A percentile compares a stretch with the other conserved stretches of the same genome.
Conservation (phyloP, 2,797 vertebrate species). For the Phrynocephalus vlangalii region DNA sequence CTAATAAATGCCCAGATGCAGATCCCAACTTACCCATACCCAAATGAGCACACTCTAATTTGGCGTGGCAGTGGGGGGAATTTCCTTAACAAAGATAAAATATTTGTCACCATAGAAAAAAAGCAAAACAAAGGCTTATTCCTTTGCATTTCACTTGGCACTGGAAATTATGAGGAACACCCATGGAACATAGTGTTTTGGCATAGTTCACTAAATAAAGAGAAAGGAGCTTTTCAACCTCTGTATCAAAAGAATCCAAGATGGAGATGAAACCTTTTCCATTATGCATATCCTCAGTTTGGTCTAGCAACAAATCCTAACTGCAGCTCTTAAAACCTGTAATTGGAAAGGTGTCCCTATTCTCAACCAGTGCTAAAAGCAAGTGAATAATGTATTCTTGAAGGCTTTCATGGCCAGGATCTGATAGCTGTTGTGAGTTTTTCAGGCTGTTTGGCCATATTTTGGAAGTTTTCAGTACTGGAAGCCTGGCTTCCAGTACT, state of each 20-base stretch:
- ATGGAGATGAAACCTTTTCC: slow-evolving; percentile 24
- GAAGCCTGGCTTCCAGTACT: no score
- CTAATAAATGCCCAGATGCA: neutral
- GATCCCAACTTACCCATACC: no score
- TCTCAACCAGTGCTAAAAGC: no score
- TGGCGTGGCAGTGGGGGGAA: neutral
- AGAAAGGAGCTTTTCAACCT: slow-evolving; percentile 17
- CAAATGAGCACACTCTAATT: neutral
- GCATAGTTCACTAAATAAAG: slow-evolving; percentile 31
- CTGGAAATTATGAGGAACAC: neutral
- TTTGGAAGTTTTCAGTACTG: no score
- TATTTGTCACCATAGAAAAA: slow-evolving; percentile 9
- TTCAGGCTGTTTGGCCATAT: no score
- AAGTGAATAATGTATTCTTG: no score
- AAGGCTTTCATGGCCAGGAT: no score
- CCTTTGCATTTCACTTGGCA: slow-evolving; percentile 22
- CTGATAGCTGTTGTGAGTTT: no score
- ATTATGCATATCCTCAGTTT: slow-evolving; percentile 24
- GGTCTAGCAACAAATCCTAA: slow-evolving; percentile 32
- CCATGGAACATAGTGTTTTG: slow-evolving; percentile 5
- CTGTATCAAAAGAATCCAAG: slow-evolving; percentile 45
- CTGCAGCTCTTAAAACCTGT: slow-evolving; percentile 30
- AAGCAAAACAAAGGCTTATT: neutral
- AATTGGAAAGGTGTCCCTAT: slow-evolving; percentile 43
- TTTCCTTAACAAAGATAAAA: no score